Conservation (phyloP, 2,797 vertebrate species). For the Hyperoplus lanceolatus region DNA sequence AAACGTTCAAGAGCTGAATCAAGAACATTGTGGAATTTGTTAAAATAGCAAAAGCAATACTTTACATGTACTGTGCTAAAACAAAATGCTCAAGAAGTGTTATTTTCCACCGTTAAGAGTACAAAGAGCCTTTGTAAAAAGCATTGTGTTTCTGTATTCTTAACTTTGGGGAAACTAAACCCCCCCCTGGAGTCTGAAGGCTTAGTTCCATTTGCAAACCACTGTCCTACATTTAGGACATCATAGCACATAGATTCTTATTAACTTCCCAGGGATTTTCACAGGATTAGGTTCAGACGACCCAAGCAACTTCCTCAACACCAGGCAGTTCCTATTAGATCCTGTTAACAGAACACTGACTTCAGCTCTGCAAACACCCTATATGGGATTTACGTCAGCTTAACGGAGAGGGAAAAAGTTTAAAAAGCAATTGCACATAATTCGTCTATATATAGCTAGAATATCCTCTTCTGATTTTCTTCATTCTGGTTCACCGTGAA, state of each 20-base stretch:
- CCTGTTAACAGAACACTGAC: constrained; percentile 77
- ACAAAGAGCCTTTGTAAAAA: constrained; percentile 20
- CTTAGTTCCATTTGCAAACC: constrained; percentile 68
- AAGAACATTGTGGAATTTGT: background rate
- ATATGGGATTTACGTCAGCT: constrained; percentile 71
- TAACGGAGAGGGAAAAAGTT: constrained; percentile 47
- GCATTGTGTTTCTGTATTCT: constrained; percentile 47
- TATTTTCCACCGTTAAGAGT: background rate
- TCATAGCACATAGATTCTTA: constrained; percentile 68
- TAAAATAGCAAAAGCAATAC: background rate
- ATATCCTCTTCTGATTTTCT: constrained; percentile 16
- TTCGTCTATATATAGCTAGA: constrained; percentile 35
- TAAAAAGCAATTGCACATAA: constrained; percentile 38
- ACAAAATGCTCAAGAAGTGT: too few species aligned
- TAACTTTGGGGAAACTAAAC: constrained; percentile 42
- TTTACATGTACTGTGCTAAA: background rate
- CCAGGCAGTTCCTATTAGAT: constrained; percentile 78
- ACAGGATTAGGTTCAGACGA: constrained; percentile 75
- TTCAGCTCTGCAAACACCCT: constrained; percentile 68
- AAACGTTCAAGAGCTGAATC: background rate
- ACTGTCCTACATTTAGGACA: constrained; percentile 68
- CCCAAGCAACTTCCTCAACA: constrained; percentile 74
- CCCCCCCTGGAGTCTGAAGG: constrained; percentile 28
- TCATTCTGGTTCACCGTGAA: background rate
- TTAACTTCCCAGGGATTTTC: constrained; percentile 75